A percentile compares a stretch with the other conserved stretches of the same genome.
These are phyloP conservation scores for Rhodinocichla rosea DNA, from an alignment of 2,113 vertebrate species.

Conservation along the genomic window DNA sequence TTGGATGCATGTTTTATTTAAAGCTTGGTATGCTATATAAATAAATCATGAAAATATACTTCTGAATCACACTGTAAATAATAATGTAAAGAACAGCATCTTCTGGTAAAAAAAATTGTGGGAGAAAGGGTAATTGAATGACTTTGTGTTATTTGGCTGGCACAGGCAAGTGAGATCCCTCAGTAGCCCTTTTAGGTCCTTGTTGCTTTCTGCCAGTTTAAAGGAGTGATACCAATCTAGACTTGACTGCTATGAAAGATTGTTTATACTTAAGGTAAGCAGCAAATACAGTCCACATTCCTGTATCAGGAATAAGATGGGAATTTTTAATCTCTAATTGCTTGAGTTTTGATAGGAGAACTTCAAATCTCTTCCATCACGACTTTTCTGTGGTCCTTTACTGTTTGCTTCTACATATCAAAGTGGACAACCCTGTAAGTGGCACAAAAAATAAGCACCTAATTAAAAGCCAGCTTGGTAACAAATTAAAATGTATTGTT, in stretches of 20 bases:
- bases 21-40: slow-evolving; percentile 26
- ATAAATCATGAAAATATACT: slow-evolving; percentile 63
- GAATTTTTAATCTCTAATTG: background rate
- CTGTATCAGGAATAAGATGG: background rate
- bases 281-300: background rate
- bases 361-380: background rate
- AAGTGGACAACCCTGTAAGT: background rate
- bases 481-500: background rate
- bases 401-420: background rate
- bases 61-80: slow-evolving; percentile 61
- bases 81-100: slow-evolving; percentile 46
- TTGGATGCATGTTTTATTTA: slow-evolving; percentile 62
- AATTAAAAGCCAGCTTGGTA: background rate
- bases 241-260: background rate
- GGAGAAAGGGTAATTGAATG: slow-evolving; percentile 20
- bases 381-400: background rate
- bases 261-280: background rate
- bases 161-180: background rate
- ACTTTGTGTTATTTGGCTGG: background rate
- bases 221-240: background rate
- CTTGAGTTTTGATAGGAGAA: background rate
- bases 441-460: background rate
- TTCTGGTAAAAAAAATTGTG: background rate
- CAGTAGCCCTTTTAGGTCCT: background rate
- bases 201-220: background rate